A percentile compares a stretch with the other conserved stretches of the same genome.
Conservation (phyloP, 2,888 invertebrate genomes). For the Drosophila hamatofila region DNA sequence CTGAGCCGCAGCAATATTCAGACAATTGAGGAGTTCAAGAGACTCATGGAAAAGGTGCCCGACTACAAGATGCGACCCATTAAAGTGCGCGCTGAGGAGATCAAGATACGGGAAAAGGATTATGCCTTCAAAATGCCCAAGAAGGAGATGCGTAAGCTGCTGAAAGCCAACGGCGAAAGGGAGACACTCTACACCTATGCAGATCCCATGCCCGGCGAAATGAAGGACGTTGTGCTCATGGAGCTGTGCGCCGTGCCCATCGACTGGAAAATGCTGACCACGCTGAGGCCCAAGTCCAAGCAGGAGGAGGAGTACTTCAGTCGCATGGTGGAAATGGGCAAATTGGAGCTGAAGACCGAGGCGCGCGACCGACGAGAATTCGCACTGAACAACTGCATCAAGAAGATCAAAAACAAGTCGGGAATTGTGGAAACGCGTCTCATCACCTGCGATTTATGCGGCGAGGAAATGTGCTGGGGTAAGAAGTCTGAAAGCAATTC, state of each 20-base stretch:
- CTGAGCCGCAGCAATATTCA: conserved; percentile 92
- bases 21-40: conserved; percentile 93
- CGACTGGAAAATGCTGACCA: conserved; percentile 97
- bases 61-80: conserved; percentile 96
- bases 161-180: conserved; percentile 82
- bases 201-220: conserved; percentile 93
- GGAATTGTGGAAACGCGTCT: conserved; percentile 92
- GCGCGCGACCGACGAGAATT: conserved; percentile 89
- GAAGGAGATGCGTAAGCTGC: conserved; percentile 88
- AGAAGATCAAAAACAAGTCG: conserved; percentile 92
- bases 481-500: not conserved
- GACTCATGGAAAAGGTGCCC: conserved; percentile 93
- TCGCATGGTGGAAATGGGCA: conserved; percentile 92
- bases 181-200: conserved; percentile 85
- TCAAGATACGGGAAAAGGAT: conserved; percentile 91
- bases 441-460: conserved; percentile 91
- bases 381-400: conserved; percentile 88
- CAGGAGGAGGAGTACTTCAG: conserved; percentile 95
- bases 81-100: conserved; percentile 92
- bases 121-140: conserved; percentile 91
- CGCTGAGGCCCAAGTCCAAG: conserved; percentile 93
- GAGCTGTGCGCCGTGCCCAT: conserved; percentile 94
- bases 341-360: conserved; percentile 90
- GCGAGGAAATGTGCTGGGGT: conserved; percentile 94
- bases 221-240: conserved; percentile 86